phyloP scores from a whole-genome alignment of 2,888 invertebrate species.

The Morpho deidamia region DNA sequence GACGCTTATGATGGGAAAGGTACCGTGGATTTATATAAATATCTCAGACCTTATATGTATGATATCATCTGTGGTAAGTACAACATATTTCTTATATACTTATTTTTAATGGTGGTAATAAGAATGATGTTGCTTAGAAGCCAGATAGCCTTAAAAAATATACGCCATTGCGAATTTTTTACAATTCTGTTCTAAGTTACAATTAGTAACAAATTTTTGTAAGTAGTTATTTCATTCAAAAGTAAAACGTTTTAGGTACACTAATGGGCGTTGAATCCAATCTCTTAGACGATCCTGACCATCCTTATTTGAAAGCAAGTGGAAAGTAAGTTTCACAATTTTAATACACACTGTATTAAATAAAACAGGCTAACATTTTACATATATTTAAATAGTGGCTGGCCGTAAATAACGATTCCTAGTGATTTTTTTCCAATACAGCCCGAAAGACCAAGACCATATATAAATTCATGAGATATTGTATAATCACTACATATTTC shows the following conservation, averaged over 20 bases:
- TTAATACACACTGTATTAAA: too few relatives aligned
- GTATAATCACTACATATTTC: too few relatives aligned
- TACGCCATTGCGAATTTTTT: not conserved
- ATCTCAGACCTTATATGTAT: conserved; percentile 36
- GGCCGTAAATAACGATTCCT: too few relatives aligned
- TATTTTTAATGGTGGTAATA: too few relatives aligned
- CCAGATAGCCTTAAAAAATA: too few relatives aligned
- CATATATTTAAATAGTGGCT: too few relatives aligned
- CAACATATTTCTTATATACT: not conserved
- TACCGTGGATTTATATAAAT: conserved; percentile 31
- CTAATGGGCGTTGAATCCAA: conserved; percentile 35
- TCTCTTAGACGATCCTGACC: conserved; percentile 29
- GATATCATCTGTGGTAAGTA: conserved; percentile 37
- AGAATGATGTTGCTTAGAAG: too few relatives aligned
- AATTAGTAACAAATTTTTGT: too few relatives aligned
- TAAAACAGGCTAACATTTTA: too few relatives aligned
- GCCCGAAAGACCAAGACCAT: too few relatives aligned
- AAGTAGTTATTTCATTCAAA: not conserved
- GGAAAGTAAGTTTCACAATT: conserved; percentile 25
- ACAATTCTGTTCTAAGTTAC: not conserved
- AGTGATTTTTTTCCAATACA: too few relatives aligned
- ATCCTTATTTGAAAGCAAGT: conserved; percentile 33
- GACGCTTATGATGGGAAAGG: conserved; percentile 24
- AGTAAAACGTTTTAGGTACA: conserved; percentile 26
- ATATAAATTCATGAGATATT: too few relatives aligned